Conservation (phyloP, 2,113 vertebrate genomes). For the Larimichthys polyactis region DNA sequence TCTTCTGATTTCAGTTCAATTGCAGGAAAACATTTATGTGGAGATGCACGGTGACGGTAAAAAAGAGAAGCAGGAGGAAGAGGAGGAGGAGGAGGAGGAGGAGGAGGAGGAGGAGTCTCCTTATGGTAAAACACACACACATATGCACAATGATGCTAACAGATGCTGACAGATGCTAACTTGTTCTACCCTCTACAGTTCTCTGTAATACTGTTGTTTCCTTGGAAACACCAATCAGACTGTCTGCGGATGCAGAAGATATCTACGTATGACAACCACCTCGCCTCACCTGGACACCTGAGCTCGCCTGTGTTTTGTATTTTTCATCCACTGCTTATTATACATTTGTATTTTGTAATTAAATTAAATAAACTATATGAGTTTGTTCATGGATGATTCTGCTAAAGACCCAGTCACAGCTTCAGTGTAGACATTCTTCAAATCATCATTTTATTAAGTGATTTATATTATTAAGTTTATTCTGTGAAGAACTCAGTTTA, state of each 20-base stretch:
- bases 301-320: neutral
- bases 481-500: no score
- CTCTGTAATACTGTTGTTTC: neutral
- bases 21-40: slow-evolving; percentile 34
- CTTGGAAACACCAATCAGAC: slow-evolving; percentile 9
- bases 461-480: no score
- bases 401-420: neutral
- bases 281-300: neutral
- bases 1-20: neutral
- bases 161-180: neutral
- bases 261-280: slow-evolving; percentile 37
- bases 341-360: neutral
- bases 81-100: neutral
- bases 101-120: neutral
- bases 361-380: neutral
- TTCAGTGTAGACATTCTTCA: no score
- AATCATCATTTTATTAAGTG: no score
- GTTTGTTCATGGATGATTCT: neutral
- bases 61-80: neutral
- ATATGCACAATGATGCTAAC: neutral
- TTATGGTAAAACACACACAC: slow-evolving; percentile 36
- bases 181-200: slow-evolving; percentile 13
- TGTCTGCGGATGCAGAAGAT: neutral
- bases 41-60: slow-evolving; percentile 21
- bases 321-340: neutral